Evolutionary conservation across 92 coral and sea anemone species (phyloP).

Genomic region (Zoanthus gigantus): DNA sequence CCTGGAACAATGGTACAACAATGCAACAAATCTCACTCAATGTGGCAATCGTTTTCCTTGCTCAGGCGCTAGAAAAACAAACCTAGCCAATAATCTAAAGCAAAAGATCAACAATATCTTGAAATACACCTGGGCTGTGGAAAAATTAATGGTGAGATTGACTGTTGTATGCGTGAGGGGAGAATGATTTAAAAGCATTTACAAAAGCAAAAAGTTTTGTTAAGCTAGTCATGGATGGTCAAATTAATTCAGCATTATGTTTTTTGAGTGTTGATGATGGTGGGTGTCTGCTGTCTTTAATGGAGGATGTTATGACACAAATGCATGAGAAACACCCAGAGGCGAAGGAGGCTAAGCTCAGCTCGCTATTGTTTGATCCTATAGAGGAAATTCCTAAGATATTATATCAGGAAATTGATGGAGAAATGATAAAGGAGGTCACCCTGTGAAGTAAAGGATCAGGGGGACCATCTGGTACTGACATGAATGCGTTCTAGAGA

Average conservation of each 20-base stretch:
- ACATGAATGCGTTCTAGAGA: background rate
- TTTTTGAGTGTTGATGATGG: conserved; percentile 11
- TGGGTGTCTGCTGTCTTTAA: conserved; percentile 17
- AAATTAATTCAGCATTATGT: conserved; percentile 22
- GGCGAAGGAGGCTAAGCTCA: too few relatives aligned
- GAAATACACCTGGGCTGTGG: background rate
- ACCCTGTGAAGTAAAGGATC: conserved; percentile 43
- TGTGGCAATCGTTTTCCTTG: background rate
- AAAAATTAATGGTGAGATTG: background rate
- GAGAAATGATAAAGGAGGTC: conserved; percentile 47
- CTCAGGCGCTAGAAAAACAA: background rate
- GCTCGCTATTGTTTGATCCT: conserved; percentile 23
- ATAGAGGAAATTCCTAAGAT: conserved; percentile 40
- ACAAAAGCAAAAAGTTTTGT: background rate
- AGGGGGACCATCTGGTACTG: conserved; percentile 24
- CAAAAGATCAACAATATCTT: background rate
- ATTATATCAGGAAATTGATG: conserved; percentile 29
- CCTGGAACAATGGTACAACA: background rate
- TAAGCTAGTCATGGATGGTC: conserved; percentile 18
- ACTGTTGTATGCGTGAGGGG: background rate
- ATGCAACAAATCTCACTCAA: background rate
- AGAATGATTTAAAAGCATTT: conserved; percentile 1
- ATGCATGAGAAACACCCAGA: conserved; percentile 25
- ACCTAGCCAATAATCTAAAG: background rate
- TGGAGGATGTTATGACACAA: conserved; percentile 48